Evolutionary conservation across 1,140 invertebrate species (phyloP), one percentile per base, ranked within the genome.

Genomic region (Mycetomoellerius zeteki): DNA sequence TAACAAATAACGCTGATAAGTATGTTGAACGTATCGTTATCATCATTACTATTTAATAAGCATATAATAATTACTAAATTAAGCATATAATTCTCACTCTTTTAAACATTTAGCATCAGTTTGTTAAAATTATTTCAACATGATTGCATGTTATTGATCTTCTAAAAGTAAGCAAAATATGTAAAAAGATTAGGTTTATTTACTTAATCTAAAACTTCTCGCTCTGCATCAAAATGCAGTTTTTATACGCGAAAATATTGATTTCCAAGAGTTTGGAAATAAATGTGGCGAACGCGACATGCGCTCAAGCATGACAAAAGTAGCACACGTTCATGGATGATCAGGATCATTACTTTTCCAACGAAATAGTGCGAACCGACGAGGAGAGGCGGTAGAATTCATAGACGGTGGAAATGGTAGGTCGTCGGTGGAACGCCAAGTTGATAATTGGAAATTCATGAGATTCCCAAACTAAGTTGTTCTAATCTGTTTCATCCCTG

Each of bases 361-460:
- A 10, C 43, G 56, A 75, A 60, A 84, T 58, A 69, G 21, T 50
- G 27, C 71, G 65, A 37, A 30, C 62, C 21, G 24, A 62, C 56
- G 37, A 37, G 43, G 47, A 14, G 21, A 60, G 30, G 21, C 56
- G 21, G 43, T 50, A 73, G 64, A 62, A 80, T 88, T 86, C 73
- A 75, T 75, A 85, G 73, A 82, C 73, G 75, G 27, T 80, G 73
- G 88, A 90, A 92, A 91, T 86, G 85, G 69, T 84, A 81, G 85
- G 84, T 88, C 86, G 87, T 84, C 85, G 89, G 90, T 72, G 84
- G 62, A 82, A 80, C 88, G 89, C 87, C 90, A 91, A 93, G 89
- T 93, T 93, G 93, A 93, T 94, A 93, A 93, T 93, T 93, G 92
- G 93, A 94, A 94, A 94, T 94, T 94, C 93, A 93, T 93, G 89